phyloP scores from a whole-genome alignment of 2,113 vertebrate genomes.

The Hippocampus zosterae region DNA sequence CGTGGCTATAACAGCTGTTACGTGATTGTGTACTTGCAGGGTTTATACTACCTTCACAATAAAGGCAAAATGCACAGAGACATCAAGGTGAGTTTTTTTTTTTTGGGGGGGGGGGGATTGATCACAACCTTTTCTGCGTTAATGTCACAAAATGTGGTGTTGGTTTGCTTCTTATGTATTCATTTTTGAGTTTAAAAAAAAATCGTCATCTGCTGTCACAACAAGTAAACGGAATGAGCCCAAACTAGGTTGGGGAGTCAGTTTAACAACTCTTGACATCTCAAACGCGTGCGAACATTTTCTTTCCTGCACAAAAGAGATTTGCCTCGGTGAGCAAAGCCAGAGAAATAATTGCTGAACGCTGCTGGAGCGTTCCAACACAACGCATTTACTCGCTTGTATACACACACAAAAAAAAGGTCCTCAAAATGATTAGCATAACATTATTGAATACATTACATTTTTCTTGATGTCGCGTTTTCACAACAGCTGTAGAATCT shows the following conservation, averaged over 20 bases:
- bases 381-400: too few species aligned
- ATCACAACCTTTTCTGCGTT: neutral
- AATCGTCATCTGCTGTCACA: neutral
- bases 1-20: neutral
- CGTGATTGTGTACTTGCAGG: slow-evolving; percentile 55
- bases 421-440: too few species aligned
- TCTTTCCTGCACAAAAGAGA: too few species aligned
- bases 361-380: too few species aligned
- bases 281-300: too few species aligned
- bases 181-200: neutral
- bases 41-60: slow-evolving; percentile 76
- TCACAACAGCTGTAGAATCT: too few species aligned
- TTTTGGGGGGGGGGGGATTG: neutral
- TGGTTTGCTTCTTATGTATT: neutral
- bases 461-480: too few species aligned
- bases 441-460: too few species aligned
- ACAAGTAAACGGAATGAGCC: neutral
- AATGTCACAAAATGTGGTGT: too few species aligned
- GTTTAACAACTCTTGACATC: neutral
- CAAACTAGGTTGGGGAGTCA: neutral
- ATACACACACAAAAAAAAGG: too few species aligned
- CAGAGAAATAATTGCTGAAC: too few species aligned
- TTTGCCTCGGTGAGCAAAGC: too few species aligned
- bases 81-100: slow-evolving; percentile 72
- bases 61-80: slow-evolving; percentile 82